Evolutionary conservation across 2,888 invertebrate genomes (phyloP).

Genomic region (Limnephilus auricula): DNA sequence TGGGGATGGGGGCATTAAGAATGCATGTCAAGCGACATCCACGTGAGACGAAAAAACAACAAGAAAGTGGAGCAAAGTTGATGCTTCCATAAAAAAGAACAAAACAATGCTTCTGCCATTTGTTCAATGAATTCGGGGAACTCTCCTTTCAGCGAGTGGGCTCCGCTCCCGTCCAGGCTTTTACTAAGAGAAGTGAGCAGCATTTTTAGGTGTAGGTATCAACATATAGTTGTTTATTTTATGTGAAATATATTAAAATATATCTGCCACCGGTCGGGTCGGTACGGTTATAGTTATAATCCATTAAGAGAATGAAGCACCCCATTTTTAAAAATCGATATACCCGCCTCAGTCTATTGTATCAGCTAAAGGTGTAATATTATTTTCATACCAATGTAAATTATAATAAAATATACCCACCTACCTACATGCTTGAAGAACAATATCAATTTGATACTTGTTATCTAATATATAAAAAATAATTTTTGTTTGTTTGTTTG

Average conservation of each 20-base stretch:
- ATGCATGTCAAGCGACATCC: conserved; percentile 29
- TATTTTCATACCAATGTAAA: no score
- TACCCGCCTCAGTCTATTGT: neutral
- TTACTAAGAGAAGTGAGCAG: neutral
- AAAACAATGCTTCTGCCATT: neutral
- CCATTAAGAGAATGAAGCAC: neutral
- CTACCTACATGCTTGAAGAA: no score
- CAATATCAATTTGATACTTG: no score
- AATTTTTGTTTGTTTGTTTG: no score
- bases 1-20: conserved; percentile 27
- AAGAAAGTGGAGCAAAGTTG: conserved; percentile 6
- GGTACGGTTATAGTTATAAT: neutral
- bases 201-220: neutral
- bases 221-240: neutral
- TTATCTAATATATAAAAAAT: no score
- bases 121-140: neutral
- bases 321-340: neutral
- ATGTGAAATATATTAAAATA: neutral
- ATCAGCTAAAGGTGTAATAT: no score
- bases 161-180: neutral
- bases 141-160: neutral
- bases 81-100: neutral
- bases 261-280: neutral
- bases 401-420: no score
- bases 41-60: conserved; percentile 2